Percentiles rank a stretch among this genome's conserved stretches.
Evolutionary conservation across 2,888 invertebrate genomes (phyloP).

Genomic region (Liposcelis brunnea): DNA sequence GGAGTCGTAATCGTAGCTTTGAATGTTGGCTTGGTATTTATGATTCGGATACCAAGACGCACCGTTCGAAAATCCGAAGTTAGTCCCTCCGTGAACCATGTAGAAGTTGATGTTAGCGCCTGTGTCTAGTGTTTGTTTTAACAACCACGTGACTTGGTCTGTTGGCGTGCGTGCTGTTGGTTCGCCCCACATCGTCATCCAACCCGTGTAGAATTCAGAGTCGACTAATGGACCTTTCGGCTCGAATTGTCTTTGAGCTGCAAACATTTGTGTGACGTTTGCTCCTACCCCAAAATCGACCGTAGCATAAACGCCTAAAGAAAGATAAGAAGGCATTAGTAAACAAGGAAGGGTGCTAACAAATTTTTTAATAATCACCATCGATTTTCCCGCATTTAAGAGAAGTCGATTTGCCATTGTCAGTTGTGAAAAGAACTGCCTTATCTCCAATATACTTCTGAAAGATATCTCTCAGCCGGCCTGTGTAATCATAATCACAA

Average conservation of each 20-base stretch:
- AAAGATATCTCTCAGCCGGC: slow-evolving; percentile 46
- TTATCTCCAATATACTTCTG: slow-evolving; percentile 37
- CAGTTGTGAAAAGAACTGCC: slow-evolving; percentile 69
- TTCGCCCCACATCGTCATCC: slow-evolving; percentile 80
- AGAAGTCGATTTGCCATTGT: slow-evolving; percentile 38
- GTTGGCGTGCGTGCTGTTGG: slow-evolving; percentile 36
- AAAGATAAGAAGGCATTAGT: background rate
- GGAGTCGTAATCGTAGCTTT: slow-evolving; percentile 85
- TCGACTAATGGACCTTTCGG: slow-evolving; percentile 67
- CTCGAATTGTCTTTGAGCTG: slow-evolving; percentile 18
- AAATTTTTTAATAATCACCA: slow-evolving; percentile 21
- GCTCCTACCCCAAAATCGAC: slow-evolving; percentile 50
- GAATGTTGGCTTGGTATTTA: slow-evolving; percentile 48
- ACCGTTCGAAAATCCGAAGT: slow-evolving; percentile 48
- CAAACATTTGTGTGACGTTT: background rate
- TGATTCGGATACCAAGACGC: slow-evolving; percentile 19
- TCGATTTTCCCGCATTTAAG: slow-evolving; percentile 51
- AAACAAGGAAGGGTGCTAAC: background rate
- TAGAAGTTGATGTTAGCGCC: slow-evolving; percentile 65
- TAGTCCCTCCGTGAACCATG: slow-evolving; percentile 84
- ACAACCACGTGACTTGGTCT: slow-evolving; percentile 31
- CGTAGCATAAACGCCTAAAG: slow-evolving; percentile 45
- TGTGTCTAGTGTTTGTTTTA: slow-evolving; percentile 35
- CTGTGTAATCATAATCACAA: slow-evolving; percentile 51
- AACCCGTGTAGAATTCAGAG: slow-evolving; percentile 83